Evolutionary conservation across 1,140 invertebrate species (phyloP).

Genomic region (Aphelinus atriplicis): DNA sequence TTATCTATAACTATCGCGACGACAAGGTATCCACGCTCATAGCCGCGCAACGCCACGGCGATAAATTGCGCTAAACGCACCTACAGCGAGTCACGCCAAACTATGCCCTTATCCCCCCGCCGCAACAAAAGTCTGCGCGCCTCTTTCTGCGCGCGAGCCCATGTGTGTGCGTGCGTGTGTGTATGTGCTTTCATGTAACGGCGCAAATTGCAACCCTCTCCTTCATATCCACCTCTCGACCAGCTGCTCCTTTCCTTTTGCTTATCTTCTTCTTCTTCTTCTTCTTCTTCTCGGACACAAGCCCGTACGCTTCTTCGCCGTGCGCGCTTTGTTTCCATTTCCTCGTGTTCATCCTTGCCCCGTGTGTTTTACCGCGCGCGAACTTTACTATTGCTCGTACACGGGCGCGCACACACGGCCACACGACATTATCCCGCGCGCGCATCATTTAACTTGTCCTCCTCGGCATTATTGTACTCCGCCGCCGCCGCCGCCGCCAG

Average conservation of each 20-base stretch:
- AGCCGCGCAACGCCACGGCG: slow-evolving; percentile 22
- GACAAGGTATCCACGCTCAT: slow-evolving; percentile 37
- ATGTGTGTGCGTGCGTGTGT: too few relatives aligned
- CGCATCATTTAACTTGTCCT: too few relatives aligned
- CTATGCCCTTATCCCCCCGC: neutral
- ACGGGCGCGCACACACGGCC: neutral
- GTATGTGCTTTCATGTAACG: slow-evolving; percentile 16
- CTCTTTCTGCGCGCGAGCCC: neutral
- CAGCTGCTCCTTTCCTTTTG: neutral
- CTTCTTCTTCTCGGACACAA: neutral
- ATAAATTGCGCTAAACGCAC: slow-evolving; percentile 31
- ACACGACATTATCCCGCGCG: too few relatives aligned
- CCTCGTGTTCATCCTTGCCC: slow-evolving; percentile 5
- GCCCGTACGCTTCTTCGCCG: neutral
- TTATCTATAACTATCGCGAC: slow-evolving; percentile 37
- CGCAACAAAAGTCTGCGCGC: neutral
- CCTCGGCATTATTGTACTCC: too few relatives aligned
- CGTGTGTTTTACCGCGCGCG: neutral
- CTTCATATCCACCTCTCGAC: neutral
- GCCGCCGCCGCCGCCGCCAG: too few relatives aligned
- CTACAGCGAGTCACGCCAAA: slow-evolving; percentile 4
- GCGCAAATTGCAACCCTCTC: slow-evolving; percentile 32
- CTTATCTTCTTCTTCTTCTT: neutral
- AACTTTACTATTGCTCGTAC: neutral
- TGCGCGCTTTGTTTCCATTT: neutral